phyloP scores from a whole-genome alignment of 1,140 invertebrate species.

The Spodoptera frugiperda region DNA sequence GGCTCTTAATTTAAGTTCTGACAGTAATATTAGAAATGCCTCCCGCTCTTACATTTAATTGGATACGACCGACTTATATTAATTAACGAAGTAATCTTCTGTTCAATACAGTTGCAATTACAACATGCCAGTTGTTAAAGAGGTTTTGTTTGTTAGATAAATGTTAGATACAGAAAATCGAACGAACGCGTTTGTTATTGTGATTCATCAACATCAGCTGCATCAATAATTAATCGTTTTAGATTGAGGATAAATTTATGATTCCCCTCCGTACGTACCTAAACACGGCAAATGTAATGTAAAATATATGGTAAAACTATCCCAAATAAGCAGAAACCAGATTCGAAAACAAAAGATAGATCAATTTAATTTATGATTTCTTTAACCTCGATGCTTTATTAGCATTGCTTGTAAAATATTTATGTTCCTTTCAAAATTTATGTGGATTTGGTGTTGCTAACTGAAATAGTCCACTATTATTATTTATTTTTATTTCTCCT shows the following conservation, averaged over 20 bases:
- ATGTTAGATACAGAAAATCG: slow-evolving; percentile 1
- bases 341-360: not conserved
- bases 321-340: not conserved
- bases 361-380: slow-evolving; percentile 14
- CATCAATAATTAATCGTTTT: slow-evolving; percentile 5
- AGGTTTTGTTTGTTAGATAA: not conserved
- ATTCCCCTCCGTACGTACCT: slow-evolving; percentile 12
- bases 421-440: not conserved
- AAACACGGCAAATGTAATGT: not conserved
- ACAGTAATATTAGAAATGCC: slow-evolving; percentile 30
- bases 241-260: slow-evolving; percentile 19
- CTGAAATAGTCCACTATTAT: no score
- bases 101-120: not conserved
- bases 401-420: not conserved
- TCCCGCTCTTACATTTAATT: slow-evolving; percentile 5
- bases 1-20: slow-evolving; percentile 32
- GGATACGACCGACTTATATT: not conserved
- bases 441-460: no score
- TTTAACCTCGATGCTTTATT: slow-evolving; percentile 7
- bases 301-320: slow-evolving; percentile 2
- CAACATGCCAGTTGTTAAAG: not conserved
- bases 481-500: not conserved
- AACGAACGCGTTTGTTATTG: not conserved
- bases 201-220: slow-evolving; percentile 2
- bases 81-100: not conserved